A percentile compares a stretch with the other conserved stretches of the same genome.
Evolutionary conservation across 2,888 invertebrate species (phyloP).

Genomic region (Dryomyza anilis): DNA sequence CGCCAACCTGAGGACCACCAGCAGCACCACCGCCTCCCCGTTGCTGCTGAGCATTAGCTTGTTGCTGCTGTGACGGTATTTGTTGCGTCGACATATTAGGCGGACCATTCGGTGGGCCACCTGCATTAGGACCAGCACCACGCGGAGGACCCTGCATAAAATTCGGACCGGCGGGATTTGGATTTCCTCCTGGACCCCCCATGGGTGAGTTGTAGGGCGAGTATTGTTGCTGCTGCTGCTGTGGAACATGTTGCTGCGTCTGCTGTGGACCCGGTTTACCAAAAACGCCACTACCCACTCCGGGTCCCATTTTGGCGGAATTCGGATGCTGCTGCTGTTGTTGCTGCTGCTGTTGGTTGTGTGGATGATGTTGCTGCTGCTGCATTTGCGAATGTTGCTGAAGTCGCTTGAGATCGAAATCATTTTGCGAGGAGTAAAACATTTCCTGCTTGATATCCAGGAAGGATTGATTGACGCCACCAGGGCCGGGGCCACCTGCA

Average conservation of each 20-base stretch:
- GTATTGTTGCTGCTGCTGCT: slow-evolving; percentile 64
- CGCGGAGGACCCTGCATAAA: slow-evolving; percentile 59
- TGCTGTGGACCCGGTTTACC: slow-evolving; percentile 48
- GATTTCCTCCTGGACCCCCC: slow-evolving; percentile 64
- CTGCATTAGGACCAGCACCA: slow-evolving; percentile 31
- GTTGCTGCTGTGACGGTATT: slow-evolving; percentile 37
- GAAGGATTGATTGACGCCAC: slow-evolving; percentile 58
- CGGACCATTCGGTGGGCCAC: slow-evolving; percentile 37
- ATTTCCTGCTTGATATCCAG: slow-evolving; percentile 67
- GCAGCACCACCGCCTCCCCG: slow-evolving; percentile 20
- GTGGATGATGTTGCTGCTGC: slow-evolving; percentile 47
- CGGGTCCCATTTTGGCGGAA: slow-evolving; percentile 54
- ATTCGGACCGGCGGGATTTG: slow-evolving; percentile 45
- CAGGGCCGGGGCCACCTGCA: slow-evolving; percentile 38
- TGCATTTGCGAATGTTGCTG: slow-evolving; percentile 58
- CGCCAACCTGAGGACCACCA: slow-evolving; percentile 34
- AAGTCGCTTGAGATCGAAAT: slow-evolving; percentile 61
- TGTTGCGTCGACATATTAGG: slow-evolving; percentile 46
- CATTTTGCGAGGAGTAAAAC: slow-evolving; percentile 61
- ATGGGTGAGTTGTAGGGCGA: slow-evolving; percentile 71
- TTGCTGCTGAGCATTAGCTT: slow-evolving; percentile 35
- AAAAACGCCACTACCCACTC: slow-evolving; percentile 48
- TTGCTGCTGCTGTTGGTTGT: slow-evolving; percentile 47
- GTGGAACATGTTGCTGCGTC: slow-evolving; percentile 36
- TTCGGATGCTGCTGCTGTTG: slow-evolving; percentile 46